phyloP scores from a whole-genome alignment of 2,797 vertebrate genomes.

The Netta rufina region DNA sequence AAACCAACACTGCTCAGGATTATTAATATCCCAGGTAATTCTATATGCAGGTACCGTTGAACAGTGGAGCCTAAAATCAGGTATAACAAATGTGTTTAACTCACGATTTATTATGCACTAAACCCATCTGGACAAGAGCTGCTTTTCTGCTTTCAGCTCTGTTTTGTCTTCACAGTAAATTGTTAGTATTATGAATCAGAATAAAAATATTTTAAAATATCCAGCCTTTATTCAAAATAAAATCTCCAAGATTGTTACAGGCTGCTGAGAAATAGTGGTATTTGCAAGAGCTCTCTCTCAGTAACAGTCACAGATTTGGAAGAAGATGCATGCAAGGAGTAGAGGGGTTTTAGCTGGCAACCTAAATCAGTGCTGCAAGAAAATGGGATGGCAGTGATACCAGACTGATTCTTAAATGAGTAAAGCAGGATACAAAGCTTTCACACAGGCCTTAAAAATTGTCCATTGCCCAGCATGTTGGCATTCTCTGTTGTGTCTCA shows the following conservation, averaged over 20 bases:
- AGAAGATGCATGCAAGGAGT: neutral
- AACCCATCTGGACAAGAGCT: neutral
- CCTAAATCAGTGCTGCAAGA: neutral
- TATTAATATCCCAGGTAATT: neutral
- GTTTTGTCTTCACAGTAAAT: neutral
- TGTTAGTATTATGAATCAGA: neutral
- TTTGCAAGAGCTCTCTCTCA: neutral
- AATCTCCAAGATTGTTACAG: neutral
- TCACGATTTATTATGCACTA: neutral
- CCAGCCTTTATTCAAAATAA: neutral
- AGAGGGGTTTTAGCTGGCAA: neutral
- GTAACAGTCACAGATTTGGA: neutral
- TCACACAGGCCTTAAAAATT: neutral
- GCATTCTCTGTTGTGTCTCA: neutral
- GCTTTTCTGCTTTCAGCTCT: neutral
- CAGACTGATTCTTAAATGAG: neutral
- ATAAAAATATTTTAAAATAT: neutral
- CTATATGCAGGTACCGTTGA: neutral
- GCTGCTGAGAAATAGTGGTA: neutral
- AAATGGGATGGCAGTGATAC: neutral
- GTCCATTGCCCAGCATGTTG: neutral
- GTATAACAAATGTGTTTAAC: neutral
- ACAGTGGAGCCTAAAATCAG: neutral
- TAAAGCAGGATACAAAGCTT: neutral
- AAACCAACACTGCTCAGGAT: neutral